Evolutionary conservation across 2,888 invertebrate species (phyloP).

Genomic region (Xanthia icteritia): DNA sequence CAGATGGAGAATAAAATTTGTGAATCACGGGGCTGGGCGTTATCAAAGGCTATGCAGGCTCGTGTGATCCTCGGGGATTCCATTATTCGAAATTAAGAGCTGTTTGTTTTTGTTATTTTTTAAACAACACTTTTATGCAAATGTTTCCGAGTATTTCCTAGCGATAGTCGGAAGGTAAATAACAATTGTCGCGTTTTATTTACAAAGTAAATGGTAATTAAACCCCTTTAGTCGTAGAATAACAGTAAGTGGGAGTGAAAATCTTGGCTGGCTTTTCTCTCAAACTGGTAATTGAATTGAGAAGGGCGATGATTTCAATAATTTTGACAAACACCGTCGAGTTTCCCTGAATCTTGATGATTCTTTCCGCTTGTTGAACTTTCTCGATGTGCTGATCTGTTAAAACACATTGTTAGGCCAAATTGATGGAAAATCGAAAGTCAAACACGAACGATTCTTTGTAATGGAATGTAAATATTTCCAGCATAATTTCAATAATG

Average conservation of each 20-base stretch:
- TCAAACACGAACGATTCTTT: constrained; percentile 72
- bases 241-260: constrained; percentile 40
- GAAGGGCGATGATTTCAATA: constrained; percentile 60
- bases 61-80: constrained; percentile 74
- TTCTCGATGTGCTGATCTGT: constrained; percentile 68
- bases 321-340: constrained; percentile 69
- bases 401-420: constrained; percentile 71
- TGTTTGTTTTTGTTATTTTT: constrained; percentile 75
- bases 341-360: constrained; percentile 67
- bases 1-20: constrained; percentile 73
- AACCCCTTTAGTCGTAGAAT: constrained; percentile 45
- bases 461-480: constrained; percentile 70
- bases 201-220: constrained; percentile 61
- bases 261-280: constrained; percentile 43
- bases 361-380: constrained; percentile 71
- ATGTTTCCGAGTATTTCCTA: constrained; percentile 55
- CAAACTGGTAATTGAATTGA: constrained; percentile 63
- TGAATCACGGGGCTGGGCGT: constrained; percentile 70
- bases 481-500: constrained; percentile 49
- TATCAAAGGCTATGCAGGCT: constrained; percentile 81
- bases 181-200: constrained; percentile 61
- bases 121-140: constrained; percentile 67
- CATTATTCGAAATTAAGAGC: constrained; percentile 75
- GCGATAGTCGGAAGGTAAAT: constrained; percentile 60
- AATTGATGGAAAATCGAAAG: constrained; percentile 76